Percentiles rank a stretch among this genome's conserved stretches.
Conservation (phyloP, 2,797 vertebrate species). For the Chelidonichthys spinosus region DNA sequence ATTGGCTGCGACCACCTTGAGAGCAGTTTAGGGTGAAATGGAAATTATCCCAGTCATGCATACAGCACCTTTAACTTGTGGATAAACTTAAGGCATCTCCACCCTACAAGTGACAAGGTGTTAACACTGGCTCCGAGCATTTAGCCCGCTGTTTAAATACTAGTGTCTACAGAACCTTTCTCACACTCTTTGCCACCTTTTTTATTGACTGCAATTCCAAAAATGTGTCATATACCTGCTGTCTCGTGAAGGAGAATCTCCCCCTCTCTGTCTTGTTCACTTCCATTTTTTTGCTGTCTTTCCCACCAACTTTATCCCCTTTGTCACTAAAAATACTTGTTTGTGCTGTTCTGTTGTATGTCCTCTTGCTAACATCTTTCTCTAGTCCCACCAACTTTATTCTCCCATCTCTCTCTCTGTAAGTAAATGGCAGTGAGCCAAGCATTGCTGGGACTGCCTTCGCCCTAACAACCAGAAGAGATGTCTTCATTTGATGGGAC, state of each 20-base stretch:
- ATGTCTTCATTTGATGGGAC: constrained; percentile 71
- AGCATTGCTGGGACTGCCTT: constrained; percentile 36
- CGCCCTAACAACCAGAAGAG: constrained; percentile 58
- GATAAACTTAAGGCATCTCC: not conserved
- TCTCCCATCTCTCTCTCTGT: constrained; percentile 59
- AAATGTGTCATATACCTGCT: constrained; percentile 71
- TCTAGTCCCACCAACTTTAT: constrained; percentile 19
- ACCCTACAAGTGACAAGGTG: not conserved
- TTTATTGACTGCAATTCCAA: constrained; percentile 70
- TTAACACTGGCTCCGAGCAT: not conserved
- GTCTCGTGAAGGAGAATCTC: constrained; percentile 50
- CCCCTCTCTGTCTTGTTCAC: constrained; percentile 25
- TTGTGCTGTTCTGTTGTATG: not conserved
- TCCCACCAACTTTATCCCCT: constrained; percentile 23
- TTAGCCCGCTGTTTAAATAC: constrained; percentile 17
- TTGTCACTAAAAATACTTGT: constrained; percentile 18
- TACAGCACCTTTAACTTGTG: not conserved
- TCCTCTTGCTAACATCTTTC: constrained; percentile 16
- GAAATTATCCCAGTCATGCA: not conserved
- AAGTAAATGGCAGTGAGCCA: constrained; percentile 53
- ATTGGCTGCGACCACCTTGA: not conserved
- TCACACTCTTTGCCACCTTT: constrained; percentile 68
- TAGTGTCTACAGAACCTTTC: constrained; percentile 56
- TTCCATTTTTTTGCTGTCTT: constrained; percentile 24
- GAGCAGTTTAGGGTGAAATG: not conserved